These are phyloP conservation scores for Mimumesa dahlbomi DNA, from an alignment of 2,888 invertebrate genomes.

Conservation along the genomic window DNA sequence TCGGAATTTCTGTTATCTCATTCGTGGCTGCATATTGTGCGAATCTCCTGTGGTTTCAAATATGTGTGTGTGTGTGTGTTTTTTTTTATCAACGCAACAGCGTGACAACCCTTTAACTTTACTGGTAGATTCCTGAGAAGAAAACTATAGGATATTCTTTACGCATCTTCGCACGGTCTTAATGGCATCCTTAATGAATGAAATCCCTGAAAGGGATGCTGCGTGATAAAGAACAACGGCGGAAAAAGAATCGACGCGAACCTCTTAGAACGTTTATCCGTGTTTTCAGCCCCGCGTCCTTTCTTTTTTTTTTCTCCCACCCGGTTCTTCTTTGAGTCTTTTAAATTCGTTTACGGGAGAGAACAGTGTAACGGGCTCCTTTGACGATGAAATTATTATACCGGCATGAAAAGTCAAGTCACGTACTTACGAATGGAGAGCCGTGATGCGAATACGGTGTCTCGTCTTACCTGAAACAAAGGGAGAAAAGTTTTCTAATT, in stretches of 20 bases:
- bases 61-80: too few relatives aligned
- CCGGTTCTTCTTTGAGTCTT: neutral
- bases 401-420: conserved; percentile 21
- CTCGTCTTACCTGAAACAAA: conserved; percentile 57
- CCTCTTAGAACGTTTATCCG: conserved; percentile 46
- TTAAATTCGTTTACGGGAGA: conserved; percentile 1
- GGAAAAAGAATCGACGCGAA: conserved; percentile 14
- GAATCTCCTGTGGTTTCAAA: too few relatives aligned
- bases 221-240: neutral
- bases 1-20: too few relatives aligned
- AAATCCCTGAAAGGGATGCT: neutral
- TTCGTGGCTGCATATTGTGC: too few relatives aligned
- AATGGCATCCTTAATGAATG: conserved; percentile 15
- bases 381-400: conserved; percentile 6
- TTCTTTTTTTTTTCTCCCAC: conserved; percentile 13
- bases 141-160: too few relatives aligned
- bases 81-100: too few relatives aligned
- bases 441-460: conserved; percentile 27
- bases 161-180: conserved; percentile 1
- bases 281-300: conserved; percentile 16
- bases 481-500: conserved; percentile 22
- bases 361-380: neutral
- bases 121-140: too few relatives aligned
- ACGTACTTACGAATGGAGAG: conserved; percentile 42
- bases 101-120: too few relatives aligned